A percentile compares a stretch with the other conserved stretches of the same genome.
Conservation (phyloP, 2,113 vertebrate species). For the Rallus limicola region DNA sequence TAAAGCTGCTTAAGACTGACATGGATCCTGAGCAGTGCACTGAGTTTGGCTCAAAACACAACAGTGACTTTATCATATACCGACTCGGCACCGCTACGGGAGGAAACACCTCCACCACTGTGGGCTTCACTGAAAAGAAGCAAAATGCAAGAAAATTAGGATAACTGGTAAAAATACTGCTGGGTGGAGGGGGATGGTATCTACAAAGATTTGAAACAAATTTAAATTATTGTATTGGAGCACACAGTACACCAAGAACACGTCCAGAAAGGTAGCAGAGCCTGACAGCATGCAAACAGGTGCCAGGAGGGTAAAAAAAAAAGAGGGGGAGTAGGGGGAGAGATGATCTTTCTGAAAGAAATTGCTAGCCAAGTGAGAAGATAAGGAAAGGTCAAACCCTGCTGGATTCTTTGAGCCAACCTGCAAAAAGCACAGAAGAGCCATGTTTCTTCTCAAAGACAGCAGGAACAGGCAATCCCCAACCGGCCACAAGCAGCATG, state of each 20-base stretch:
- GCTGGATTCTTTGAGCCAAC: not conserved
- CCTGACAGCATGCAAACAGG: not conserved
- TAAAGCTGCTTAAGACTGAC: not conserved
- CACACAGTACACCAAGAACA: not conserved
- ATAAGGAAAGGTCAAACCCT: not conserved
- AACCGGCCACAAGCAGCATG: not conserved
- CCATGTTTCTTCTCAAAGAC: not conserved
- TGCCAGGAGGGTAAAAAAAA: not conserved
- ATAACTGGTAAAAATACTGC: not conserved
- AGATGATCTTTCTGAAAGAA: not conserved
- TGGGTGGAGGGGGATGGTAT: not conserved
- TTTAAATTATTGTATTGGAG: not conserved
- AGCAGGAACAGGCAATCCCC: not conserved
- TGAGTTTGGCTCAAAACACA: not conserved
- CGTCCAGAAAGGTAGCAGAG: not conserved
- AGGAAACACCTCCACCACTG: not conserved
- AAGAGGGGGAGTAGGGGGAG: too few species aligned
- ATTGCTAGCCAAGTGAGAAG: not conserved
- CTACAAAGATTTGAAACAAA: not conserved
- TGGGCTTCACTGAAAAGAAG: not conserved
- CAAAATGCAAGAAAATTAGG: not conserved
- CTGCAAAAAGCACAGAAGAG: not conserved
- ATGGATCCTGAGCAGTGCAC: not conserved
- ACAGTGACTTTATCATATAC: fast-evolving
- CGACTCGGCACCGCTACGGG: not conserved